Conservation (phyloP, 1,140 invertebrate species). For the Drosophila nigrodunni region DNA sequence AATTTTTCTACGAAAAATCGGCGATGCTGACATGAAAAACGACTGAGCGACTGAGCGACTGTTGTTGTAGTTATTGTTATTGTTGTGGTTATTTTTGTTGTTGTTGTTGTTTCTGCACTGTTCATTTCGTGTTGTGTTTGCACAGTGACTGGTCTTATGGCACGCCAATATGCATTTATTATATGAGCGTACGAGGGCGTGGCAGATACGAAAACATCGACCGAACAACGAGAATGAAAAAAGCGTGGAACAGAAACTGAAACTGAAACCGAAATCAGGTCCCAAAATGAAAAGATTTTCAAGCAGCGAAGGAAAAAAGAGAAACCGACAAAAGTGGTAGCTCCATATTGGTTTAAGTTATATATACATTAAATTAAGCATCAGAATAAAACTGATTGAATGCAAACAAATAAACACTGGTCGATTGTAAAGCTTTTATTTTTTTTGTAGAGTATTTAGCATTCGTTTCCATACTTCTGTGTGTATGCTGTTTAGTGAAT, state of each 20-base stretch:
- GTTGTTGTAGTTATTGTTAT: background rate
- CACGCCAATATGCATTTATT: conserved; percentile 75
- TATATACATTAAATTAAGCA: background rate
- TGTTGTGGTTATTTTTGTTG: conserved; percentile 25
- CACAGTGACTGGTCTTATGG: conserved; percentile 42
- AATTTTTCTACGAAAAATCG: conserved; percentile 46
- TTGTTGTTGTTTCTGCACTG: conserved; percentile 39
- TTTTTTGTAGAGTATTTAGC: conserved; percentile 10
- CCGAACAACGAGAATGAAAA: conserved; percentile 32
- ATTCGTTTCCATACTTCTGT: conserved; percentile 28
- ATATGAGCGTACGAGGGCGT: conserved; percentile 40
- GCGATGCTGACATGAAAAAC: conserved; percentile 52
- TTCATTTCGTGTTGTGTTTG: conserved; percentile 54
- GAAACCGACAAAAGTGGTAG: conserved; percentile 3
- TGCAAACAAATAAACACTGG: background rate
- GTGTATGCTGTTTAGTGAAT: conserved; percentile 27
- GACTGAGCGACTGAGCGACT: conserved; percentile 20
- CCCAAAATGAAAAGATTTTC: conserved; percentile 34
- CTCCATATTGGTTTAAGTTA: background rate
- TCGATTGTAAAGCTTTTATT: background rate
- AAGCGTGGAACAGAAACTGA: conserved; percentile 35
- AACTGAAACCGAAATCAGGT: conserved; percentile 20
- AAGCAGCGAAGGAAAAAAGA: conserved; percentile 10
- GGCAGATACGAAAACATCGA: conserved; percentile 43
- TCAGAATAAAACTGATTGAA: background rate